Percentiles rank a stretch among this genome's conserved stretches.
These are phyloP conservation scores for Nanger granti DNA, from an alignment of 2,113 vertebrate species.

Conservation along the genomic window DNA sequence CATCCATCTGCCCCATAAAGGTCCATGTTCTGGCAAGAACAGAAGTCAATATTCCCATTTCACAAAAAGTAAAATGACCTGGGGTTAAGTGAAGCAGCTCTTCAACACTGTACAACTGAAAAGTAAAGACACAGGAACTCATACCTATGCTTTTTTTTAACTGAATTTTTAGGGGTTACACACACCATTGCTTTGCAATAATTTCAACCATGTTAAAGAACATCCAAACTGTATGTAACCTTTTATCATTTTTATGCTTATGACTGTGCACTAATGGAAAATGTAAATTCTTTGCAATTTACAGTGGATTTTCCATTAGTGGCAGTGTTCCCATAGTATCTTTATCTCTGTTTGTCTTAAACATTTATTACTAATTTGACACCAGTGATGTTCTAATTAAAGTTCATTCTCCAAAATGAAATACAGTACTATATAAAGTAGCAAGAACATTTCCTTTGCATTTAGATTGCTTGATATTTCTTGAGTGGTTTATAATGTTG, in stretches of 20 bases:
- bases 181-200: background rate
- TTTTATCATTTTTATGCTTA: slow-evolving; percentile 65
- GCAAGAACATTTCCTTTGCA: slow-evolving; percentile 38
- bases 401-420: slow-evolving; percentile 68
- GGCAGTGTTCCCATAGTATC: slow-evolving; percentile 47
- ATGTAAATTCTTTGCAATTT: slow-evolving; percentile 75
- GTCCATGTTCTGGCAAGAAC: too few relatives aligned
- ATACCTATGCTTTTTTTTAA: background rate
- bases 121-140: accelerated
- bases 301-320: slow-evolving; percentile 55
- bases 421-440: slow-evolving; percentile 25
- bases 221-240: slow-evolving; percentile 40
- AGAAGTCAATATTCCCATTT: background rate
- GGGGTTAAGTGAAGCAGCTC: background rate
- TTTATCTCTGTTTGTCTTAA: slow-evolving; percentile 71
- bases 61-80: background rate
- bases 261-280: slow-evolving; percentile 66
- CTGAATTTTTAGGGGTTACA: background rate
- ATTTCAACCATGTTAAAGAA: slow-evolving; percentile 9
- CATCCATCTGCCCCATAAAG: accelerated
- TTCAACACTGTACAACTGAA: background rate
- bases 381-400: slow-evolving; percentile 74
- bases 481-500: slow-evolving; percentile 55
- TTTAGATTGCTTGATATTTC: slow-evolving; percentile 58
- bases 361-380: slow-evolving; percentile 77